phyloP scores from a whole-genome alignment of 2,888 invertebrate species.

The Monoplex corrugatus region DNA sequence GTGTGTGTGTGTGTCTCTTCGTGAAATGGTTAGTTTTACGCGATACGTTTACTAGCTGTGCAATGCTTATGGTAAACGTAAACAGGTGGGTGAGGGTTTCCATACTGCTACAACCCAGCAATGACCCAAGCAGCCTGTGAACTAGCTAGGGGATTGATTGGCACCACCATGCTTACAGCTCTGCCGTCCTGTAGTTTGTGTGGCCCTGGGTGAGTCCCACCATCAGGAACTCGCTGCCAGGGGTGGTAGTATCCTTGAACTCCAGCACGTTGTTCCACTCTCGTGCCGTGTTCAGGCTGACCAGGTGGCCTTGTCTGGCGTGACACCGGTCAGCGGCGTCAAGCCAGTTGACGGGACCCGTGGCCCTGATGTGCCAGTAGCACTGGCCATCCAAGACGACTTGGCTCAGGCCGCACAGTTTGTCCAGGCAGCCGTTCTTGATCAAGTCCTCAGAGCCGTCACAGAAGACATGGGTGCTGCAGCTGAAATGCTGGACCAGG shows the following conservation, averaged over 20 bases:
- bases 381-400: background rate
- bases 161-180: background rate
- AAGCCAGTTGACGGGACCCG: background rate
- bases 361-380: background rate
- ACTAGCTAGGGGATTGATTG: too few species aligned
- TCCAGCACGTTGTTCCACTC: background rate
- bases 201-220: background rate
- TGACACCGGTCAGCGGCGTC: background rate
- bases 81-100: too few species aligned
- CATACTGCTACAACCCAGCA: too few species aligned
- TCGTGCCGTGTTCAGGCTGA: background rate
- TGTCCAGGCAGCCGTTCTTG: background rate
- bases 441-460: background rate
- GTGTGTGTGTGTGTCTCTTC: background rate
- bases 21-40: too few species aligned
- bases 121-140: too few species aligned
- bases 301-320: background rate
- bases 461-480: background rate
- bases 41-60: too few species aligned
- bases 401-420: background rate
- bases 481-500: constrained; percentile 5
- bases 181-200: background rate
- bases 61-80: too few species aligned
- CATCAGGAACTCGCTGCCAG: background rate
- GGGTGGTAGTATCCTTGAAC: background rate